Evolutionary conservation across 2,888 invertebrate species (phyloP), one percentile per base, ranked within the genome.

Genomic region (Hydropsyche betteni): DNA sequence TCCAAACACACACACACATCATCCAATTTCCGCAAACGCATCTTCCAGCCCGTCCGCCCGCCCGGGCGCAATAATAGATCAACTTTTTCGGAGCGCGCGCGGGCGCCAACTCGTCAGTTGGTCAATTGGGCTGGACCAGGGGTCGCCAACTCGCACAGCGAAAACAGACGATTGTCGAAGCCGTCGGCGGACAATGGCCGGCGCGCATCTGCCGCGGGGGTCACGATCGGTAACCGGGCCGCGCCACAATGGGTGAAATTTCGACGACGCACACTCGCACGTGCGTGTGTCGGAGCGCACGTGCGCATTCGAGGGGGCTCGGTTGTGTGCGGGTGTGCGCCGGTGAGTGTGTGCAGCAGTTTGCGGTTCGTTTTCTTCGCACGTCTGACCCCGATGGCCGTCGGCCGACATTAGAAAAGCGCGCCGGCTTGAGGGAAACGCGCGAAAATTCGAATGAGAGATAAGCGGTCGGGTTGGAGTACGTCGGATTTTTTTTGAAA

Each of bases 291-390:
- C 3, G 44, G 3, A 44, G 3, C 44, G 44, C 44, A 44, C 44
- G 44, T 44, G 44, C 44, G 2, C 33, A 16, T 64, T 4, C 6
- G 8, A 8, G n/a, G 36, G 69, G 69, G 34, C 69, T 38, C 69
- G 44, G 74, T 74, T 69, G 76, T 76, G 74, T 70, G 69, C 76
- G 76, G 76, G 53, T 36, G 44, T 44, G 3, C 3, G 44, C 4
- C 0, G 55, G 69, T 55, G 64, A 6, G 14, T 55, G 55, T 55
- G 14, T 55, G 76, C 76, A 74, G 58, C 50, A 69, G 70, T 38
- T 72, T 72, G 72, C 72, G 72, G 58, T 72, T 72, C 61, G 72
- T 36, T 72, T 72, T 72, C 72, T 72, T 72, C 55, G 72, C 72
- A 72, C 72, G 72, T 72, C 61, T 72, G 72, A 72, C 72, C 72